Evolutionary conservation across 2,888 invertebrate species (phyloP).

Genomic region (Spilarctia lutea): DNA sequence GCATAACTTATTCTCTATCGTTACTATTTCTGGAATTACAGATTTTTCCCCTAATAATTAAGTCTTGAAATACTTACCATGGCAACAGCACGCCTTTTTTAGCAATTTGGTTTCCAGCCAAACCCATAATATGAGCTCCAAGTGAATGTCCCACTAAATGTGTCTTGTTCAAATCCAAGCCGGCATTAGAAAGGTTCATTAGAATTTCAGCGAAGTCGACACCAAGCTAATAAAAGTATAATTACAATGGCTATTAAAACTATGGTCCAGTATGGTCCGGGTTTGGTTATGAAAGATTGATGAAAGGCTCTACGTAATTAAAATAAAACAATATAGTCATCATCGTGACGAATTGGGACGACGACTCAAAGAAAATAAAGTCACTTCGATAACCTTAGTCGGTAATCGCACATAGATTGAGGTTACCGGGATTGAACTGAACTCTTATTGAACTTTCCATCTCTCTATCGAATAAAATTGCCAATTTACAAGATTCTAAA

Average conservation of each 20-base stretch:
- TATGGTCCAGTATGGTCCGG: not conserved
- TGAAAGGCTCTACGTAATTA: not conserved
- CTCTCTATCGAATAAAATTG: not conserved
- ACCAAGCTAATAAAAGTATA: slow-evolving; percentile 62
- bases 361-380: not conserved
- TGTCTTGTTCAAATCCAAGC: slow-evolving; percentile 70
- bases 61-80: slow-evolving; percentile 60
- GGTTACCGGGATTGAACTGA: not conserved
- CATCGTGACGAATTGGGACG: not conserved
- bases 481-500: not conserved
- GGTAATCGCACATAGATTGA: not conserved
- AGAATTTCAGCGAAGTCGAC: slow-evolving; percentile 65
- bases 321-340: not conserved
- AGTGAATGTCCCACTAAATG: slow-evolving; percentile 79
- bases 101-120: slow-evolving; percentile 69
- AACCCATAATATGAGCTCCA: slow-evolving; percentile 77
- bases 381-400: not conserved
- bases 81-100: slow-evolving; percentile 63
- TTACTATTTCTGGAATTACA: no score
- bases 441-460: not conserved
- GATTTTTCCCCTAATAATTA: not conserved
- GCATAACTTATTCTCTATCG: not conserved
- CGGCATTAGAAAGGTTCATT: slow-evolving; percentile 61
- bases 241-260: slow-evolving; percentile 26
- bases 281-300: not conserved